Evolutionary conservation across 2,113 vertebrate species (phyloP), one percentile per base, ranked within the genome.

Genomic region (Crypturellus undulatus): DNA sequence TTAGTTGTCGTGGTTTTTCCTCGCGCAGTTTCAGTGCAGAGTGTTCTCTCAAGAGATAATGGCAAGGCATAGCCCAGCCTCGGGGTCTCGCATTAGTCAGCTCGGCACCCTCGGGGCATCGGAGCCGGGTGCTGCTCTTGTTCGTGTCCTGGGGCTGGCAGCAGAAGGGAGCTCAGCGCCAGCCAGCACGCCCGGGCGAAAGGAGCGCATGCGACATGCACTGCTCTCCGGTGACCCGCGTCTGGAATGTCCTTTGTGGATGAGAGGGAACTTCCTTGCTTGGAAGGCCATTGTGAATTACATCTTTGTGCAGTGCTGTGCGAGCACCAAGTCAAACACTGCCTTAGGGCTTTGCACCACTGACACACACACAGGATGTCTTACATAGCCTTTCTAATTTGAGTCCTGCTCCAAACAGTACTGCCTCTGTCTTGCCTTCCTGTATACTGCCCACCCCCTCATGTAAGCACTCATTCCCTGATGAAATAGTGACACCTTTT

Each of bases 151-250:
- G 1, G 30, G 52, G 21, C 67, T 65, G 51, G 68, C 71, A 71
- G 51, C 63, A 76, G 54, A 63, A 79, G 67, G 17, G 8, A 0
- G 38, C 0, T 0, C 11, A 64, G 59, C 1, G 1, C 24, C 54
- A 19, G 20, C 38, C 51, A 62, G 34, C 1, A 1, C n/a, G 3
- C 26, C 82, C 9, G 0, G 0, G 21, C 0, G 1, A 71, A 88
- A 24, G 22, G 49, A 71, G 62, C 0, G 0, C 40, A 69, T 1
- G 0, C 30, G 69, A 15, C 4, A 1, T 15, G 18, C 1, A 1
- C 9, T 1, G 1, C 22, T 86, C 4, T 45, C 45, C 7, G 12
- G 45, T 71, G 71, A 67, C 51, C 16, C 10, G 65, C 1, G 1
- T 22, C 45, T 86, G n/a, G 16, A 91, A 24, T 3, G 2, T 52